Base-by-base conservation (phyloP, 2,113 vertebrate species). In the Neomonachus schauinslandi region DNA sequence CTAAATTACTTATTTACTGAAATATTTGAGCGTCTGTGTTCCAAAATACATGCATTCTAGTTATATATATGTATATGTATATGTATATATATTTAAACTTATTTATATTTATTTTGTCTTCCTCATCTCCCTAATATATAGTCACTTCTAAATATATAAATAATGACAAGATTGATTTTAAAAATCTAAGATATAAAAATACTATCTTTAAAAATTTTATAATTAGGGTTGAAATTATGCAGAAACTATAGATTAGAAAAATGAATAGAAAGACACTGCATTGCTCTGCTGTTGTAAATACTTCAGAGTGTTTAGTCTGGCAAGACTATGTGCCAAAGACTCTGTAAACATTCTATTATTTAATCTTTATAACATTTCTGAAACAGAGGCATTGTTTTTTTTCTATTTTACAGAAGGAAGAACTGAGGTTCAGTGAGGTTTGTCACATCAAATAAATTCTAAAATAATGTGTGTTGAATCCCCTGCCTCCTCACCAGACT, bases 1-100 rank as follows among this genome's bases (percentile, higher is more conserved):
- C 12, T 87, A 69, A 61, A 61, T 96, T 96, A 82, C 7, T 65
- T 72, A 81, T n/a, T 84, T 55, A 81, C 22, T 97, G 51, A 95
- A 85, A 53, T 82, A 77, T 4, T 95, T n/a, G 51, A 77, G 5
- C 9, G 57, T 39, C 26, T 77, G 11, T 91, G 14, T 79, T 86
- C 33, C 11, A 94, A 97, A 95, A 49, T 83, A 80, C 7, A 53
- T 81, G 14, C 24, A 39, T 31, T 84, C 28, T 77, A 81, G 51
- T 71, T 80, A 93, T 80, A 31, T 71, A 72, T 2, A 39, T 72
- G n/a, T n/a, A n/a, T n/a, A n/a, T n/a, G n/a, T n/a, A 51, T 31
- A 51, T 51, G 2, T 51, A 55, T 36, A 18, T 39, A 39, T 57
- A 82, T 59, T 33, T 79, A n/a, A 74, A 72, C 28, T 31, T 28